phyloP scores from a whole-genome alignment of 2,888 invertebrate genomes.

The Salticus scenicus region DNA sequence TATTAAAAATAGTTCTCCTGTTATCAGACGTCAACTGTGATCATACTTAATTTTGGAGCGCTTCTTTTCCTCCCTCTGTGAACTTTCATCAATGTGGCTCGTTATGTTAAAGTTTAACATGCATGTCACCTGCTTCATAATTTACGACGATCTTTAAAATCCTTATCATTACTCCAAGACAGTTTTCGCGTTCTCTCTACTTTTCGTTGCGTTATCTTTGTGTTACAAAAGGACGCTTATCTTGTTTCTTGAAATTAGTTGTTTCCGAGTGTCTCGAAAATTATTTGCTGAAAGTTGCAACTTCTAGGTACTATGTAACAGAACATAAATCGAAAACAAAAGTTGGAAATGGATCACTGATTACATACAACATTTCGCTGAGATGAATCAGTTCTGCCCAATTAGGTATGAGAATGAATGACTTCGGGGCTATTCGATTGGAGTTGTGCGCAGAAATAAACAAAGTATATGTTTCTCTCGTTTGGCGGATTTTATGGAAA shows the following conservation, averaged over 20 bases:
- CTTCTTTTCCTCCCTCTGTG: not conserved
- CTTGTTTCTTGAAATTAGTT: constrained; percentile 34
- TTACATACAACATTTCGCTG: too few species aligned
- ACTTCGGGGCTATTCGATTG: too few species aligned
- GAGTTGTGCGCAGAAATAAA: too few species aligned
- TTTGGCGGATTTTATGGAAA: too few species aligned
- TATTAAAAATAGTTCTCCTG: not conserved
- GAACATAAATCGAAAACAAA: not conserved
- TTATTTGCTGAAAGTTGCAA: not conserved
- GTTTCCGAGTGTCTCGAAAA: not conserved
- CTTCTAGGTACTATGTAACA: not conserved
- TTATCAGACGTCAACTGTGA: not conserved
- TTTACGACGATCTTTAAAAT: constrained; percentile 58
- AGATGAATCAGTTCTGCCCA: too few species aligned
- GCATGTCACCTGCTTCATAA: constrained; percentile 43
- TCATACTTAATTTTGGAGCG: not conserved
- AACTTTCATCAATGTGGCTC: not conserved
- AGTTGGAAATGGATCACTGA: not conserved
- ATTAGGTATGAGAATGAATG: too few species aligned
- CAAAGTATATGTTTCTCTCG: too few species aligned
- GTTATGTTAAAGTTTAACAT: constrained; percentile 45
- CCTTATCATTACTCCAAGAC: constrained; percentile 56
- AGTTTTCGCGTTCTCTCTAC: constrained; percentile 37
- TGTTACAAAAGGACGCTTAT: constrained; percentile 28
- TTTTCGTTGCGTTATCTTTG: constrained; percentile 46